These are phyloP conservation scores for Damaliscus lunatus DNA, from an alignment of 2,113 vertebrate genomes.

Conservation along the genomic window DNA sequence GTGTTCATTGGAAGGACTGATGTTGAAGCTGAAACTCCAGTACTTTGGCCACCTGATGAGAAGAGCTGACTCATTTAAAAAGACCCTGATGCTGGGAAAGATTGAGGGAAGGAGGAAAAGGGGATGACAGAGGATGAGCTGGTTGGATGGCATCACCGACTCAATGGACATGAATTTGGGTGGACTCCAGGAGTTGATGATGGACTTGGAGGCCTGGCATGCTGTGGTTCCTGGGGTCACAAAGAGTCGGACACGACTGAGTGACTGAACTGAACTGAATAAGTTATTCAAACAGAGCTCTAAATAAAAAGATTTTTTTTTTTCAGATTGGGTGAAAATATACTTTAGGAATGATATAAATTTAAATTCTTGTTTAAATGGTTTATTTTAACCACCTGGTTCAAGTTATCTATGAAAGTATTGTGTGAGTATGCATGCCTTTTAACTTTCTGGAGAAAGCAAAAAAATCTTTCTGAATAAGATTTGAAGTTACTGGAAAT, in stretches of 20 bases:
- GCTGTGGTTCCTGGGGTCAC: not conserved
- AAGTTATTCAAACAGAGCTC: not conserved
- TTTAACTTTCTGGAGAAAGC: not conserved
- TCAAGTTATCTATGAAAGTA: not conserved
- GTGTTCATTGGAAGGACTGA: not conserved
- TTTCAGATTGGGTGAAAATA: not conserved
- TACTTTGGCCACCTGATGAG: not conserved
- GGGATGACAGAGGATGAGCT: not conserved
- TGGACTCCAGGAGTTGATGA: not conserved
- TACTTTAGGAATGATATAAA: not conserved
- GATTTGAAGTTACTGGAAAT: not conserved
- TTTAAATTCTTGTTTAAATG: not conserved
- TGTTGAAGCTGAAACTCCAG: not conserved
- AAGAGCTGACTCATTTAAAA: not conserved
- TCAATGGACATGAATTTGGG: not conserved
- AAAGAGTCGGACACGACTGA: fast-evolving
- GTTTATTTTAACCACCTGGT: not conserved
- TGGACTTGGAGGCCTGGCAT: fast-evolving
- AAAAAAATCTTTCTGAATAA: not conserved
- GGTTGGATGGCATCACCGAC: not conserved
- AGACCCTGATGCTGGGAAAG: not conserved
- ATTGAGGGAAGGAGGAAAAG: not conserved
- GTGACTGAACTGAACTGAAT: not conserved
- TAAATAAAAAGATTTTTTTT: not conserved
- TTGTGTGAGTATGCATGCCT: not conserved